Evolutionary conservation across 1,140 invertebrate genomes (phyloP).

Genomic region (Eurosta solidaginis): DNA sequence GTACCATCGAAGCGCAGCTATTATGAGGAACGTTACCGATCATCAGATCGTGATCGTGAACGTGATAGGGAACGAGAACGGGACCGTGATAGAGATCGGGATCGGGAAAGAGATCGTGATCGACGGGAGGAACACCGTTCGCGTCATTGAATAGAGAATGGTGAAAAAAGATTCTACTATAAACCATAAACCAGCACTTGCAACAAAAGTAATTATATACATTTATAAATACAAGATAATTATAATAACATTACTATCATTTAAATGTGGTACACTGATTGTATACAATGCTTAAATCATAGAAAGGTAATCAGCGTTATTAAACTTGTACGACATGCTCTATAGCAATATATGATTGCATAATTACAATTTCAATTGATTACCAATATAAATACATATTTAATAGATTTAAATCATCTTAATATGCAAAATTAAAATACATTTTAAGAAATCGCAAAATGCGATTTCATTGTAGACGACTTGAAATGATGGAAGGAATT

Average conservation of each 20-base stretch:
- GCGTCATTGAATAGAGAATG: constrained; percentile 64
- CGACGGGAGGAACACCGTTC: constrained; percentile 73
- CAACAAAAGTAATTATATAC: constrained; percentile 18
- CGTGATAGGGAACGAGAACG: constrained; percentile 68
- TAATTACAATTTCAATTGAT: constrained; percentile 17
- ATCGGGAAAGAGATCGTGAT: constrained; percentile 69
- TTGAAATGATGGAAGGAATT: not conserved
- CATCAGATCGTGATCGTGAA: constrained; percentile 70
- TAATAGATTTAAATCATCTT: constrained; percentile 21
- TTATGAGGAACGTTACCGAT: constrained; percentile 81
- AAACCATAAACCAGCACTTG: constrained; percentile 2
- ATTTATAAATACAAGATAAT: not conserved
- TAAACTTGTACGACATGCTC: constrained; percentile 10
- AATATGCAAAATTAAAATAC: not conserved
- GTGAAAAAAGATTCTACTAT: not conserved
- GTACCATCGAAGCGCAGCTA: constrained; percentile 67
- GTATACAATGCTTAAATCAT: not conserved
- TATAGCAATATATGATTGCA: not conserved
- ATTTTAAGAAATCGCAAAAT: constrained; percentile 9
- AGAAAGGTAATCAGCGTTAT: constrained; percentile 1
- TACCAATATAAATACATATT: not conserved
- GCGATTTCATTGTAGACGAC: not conserved
- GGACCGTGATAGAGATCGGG: constrained; percentile 68
- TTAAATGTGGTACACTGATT: constrained; percentile 2
- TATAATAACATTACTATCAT: not conserved